phyloP scores from a whole-genome alignment of 2,797 vertebrate species.

The Scleropages formosus region DNA sequence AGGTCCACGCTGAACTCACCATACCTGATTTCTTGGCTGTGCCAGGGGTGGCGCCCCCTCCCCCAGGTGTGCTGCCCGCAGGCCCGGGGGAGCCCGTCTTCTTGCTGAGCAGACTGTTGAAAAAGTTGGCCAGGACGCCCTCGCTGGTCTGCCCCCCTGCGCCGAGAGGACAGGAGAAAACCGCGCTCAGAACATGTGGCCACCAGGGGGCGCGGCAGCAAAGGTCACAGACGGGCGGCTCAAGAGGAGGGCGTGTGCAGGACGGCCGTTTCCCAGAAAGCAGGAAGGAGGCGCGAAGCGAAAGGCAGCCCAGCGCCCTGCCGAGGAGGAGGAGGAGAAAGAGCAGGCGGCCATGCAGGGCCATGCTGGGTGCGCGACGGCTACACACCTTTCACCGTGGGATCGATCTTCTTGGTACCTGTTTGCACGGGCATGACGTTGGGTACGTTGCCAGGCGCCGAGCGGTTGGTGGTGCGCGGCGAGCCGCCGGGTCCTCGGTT shows the following conservation, averaged over 20 bases:
- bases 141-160: constrained; percentile 93
- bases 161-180: background rate
- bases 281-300: background rate
- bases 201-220: background rate
- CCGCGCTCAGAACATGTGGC: constrained; percentile 2
- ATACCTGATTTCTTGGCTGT: constrained; percentile 94
- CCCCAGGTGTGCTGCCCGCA: constrained; percentile 71
- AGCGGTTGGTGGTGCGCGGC: constrained; percentile 90
- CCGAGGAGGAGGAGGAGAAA: too few relatives aligned
- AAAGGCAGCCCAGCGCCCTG: background rate
- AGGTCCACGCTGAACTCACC: background rate
- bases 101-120: constrained; percentile 96
- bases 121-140: constrained; percentile 97
- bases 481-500: constrained; percentile 91
- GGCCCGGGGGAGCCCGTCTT: constrained; percentile 89
- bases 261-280: background rate
- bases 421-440: constrained; percentile 92
- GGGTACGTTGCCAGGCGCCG: constrained; percentile 87
- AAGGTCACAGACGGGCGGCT: background rate
- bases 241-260: background rate
- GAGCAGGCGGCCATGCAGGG: too few relatives aligned
- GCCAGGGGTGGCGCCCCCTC: constrained; percentile 80
- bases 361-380: background rate
- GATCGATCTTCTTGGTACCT: constrained; percentile 80
- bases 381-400: constrained; percentile 80